Evolutionary conservation across 2,888 invertebrate species (phyloP), one percentile per base, ranked within the genome.

Genomic region (Limnephilus marmoratus): DNA sequence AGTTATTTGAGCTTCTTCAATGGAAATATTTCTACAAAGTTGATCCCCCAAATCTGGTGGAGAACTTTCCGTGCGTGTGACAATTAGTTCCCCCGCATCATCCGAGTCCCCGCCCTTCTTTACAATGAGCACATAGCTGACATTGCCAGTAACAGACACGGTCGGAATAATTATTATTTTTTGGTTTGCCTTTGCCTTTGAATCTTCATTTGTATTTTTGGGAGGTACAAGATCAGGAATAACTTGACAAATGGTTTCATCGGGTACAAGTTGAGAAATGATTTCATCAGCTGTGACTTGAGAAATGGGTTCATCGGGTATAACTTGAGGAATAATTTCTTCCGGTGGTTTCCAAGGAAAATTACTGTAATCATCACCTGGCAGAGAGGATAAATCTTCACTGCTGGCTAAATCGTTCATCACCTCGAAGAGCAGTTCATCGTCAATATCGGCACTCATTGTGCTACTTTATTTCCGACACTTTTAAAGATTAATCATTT

Each of bases 111-210:
- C 68, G 0, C 68, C 68, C 24, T 68, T 68, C 24, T 68, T 68
- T 68, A 68, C 68, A n/a, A 68, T 68, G 68, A 68, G 68, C 68
- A 68, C 68, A 68, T 68, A 68, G n/a, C 68, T 68, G 68, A 68
- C 68, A 68, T n/a, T 68, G 68, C 68, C 68, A n/a, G 24, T 68
- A 68, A 68, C 24, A 68, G 68, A 68, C n/a, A 68, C 7, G 1
- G 68, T 68, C 24, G 68, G 68, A 68, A 68, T 68, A n/a, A 68
- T 68, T 9, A 68, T 68, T 24, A 68, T n/a, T 68, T 24, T 68
- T n/a, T 68, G 68, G 24, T 68, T 68, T 68, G 24, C 24, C 68
- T 68, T 68, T 68, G 68, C 68, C 7, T 68, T 24, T 68, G 7
- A 24, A 68, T 68, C 53, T 68, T 68, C 7, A 24, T 68, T 68